phyloP scores from a whole-genome alignment of 2,113 vertebrate genomes.

The Anthoscopus minutus region DNA sequence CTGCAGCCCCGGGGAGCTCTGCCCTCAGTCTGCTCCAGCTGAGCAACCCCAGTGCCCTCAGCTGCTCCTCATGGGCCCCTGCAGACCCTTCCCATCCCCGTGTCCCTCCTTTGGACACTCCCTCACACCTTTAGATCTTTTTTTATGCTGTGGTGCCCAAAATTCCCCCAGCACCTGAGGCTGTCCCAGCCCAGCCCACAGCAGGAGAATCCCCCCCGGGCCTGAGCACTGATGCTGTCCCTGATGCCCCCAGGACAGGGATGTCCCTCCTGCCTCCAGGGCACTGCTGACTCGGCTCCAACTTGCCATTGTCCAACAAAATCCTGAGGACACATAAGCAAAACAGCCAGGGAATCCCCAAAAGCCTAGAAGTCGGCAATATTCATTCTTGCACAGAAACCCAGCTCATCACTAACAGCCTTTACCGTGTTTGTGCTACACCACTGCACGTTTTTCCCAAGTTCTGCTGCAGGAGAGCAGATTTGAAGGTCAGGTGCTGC shows the following conservation, averaged over 20 bases:
- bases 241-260: not conserved
- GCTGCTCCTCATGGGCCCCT: not conserved
- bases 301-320: not conserved
- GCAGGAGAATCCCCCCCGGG: not conserved
- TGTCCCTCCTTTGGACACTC: not conserved
- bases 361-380: not conserved
- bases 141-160: rapidly evolving
- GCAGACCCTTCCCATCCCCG: not conserved
- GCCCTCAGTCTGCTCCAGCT: not conserved
- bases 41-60: not conserved
- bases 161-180: not conserved
- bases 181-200: not conserved
- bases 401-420: not conserved
- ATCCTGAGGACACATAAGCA: not conserved
- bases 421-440: rapidly evolving
- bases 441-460: not conserved
- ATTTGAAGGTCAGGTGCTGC: constrained; percentile 44
- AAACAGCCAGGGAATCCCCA: not conserved
- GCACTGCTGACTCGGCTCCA: not conserved
- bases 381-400: not conserved
- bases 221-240: not conserved
- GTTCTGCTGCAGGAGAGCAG: not conserved
- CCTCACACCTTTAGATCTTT: not conserved
- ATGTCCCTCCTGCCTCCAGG: not conserved
- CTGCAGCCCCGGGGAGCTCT: not conserved